Percentiles rank a stretch among this genome's conserved stretches.
These are phyloP conservation scores for Gadus macrocephalus DNA, from an alignment of 2,113 vertebrate genomes.

Conservation along the genomic window DNA sequence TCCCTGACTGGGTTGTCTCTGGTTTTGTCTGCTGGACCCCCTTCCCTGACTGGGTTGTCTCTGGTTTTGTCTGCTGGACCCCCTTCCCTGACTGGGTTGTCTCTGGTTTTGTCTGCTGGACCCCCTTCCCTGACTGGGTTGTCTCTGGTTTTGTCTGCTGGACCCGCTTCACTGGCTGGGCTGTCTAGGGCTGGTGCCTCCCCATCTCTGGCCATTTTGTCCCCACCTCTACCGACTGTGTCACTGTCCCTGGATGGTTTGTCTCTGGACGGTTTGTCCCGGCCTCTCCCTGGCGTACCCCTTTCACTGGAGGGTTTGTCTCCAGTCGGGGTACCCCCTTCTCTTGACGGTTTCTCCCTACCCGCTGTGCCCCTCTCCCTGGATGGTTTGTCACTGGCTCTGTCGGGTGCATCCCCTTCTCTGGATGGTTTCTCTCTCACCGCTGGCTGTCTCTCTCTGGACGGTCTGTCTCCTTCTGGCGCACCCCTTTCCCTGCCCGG, in stretches of 20 bases:
- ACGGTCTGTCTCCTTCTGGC: too few relatives aligned
- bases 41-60: background rate
- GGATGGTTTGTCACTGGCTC: too few relatives aligned
- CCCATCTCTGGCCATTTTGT: conserved; percentile 10
- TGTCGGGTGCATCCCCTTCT: too few relatives aligned
- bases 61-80: background rate
- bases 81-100: too few relatives aligned
- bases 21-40: background rate
- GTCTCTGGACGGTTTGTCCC: background rate
- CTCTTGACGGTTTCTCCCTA: too few relatives aligned
- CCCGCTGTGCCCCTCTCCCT: too few relatives aligned
- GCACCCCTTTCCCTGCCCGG: too few relatives aligned
- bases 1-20: conserved; percentile 24
- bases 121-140: background rate
- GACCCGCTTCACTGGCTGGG: conserved; percentile 10
- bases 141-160: background rate
- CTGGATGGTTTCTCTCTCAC: too few relatives aligned
- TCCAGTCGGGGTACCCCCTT: too few relatives aligned
- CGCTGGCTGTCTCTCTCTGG: too few relatives aligned
- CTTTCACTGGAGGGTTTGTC: conserved; percentile 14
- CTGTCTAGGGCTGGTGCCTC: background rate
- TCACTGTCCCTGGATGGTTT: conserved; percentile 17
- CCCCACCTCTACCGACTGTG: background rate
- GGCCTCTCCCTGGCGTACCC: conserved; percentile 4
- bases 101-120: too few relatives aligned